Conservation (phyloP, 1,140 invertebrate species). For the Scylla paramamosain region DNA sequence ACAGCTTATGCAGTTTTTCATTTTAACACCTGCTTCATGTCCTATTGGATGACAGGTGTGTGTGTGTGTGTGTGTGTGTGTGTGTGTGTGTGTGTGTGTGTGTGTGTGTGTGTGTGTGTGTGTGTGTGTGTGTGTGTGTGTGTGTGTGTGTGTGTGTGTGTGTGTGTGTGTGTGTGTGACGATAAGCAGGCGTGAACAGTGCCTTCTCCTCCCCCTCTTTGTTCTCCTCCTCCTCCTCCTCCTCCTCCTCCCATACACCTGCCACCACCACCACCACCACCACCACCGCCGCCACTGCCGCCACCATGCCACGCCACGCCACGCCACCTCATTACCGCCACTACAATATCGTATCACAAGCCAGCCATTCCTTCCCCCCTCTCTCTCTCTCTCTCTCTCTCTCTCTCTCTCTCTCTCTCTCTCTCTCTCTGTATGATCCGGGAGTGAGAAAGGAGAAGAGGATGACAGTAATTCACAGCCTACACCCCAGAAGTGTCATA, state of each 20-base stretch:
- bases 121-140: constrained; percentile 58
- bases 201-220: not conserved
- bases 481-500: too few relatives aligned
- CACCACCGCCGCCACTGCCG: too few relatives aligned
- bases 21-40: too few relatives aligned
- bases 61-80: constrained; percentile 60
- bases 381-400: constrained; percentile 37
- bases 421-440: too few relatives aligned
- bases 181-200: not conserved
- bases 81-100: constrained; percentile 39
- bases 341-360: not conserved
- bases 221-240: not conserved
- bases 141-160: constrained; percentile 60
- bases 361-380: not conserved
- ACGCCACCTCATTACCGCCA: not conserved
- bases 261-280: not conserved
- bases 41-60: not conserved
- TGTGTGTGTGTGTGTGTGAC: constrained; percentile 27
- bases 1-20: too few relatives aligned
- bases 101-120: constrained; percentile 60
- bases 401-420: not conserved
- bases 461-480: too few relatives aligned
- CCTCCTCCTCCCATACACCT: not conserved
- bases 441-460: too few relatives aligned
- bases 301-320: not conserved